Conservation (phyloP, 2,113 vertebrate species). For the Holacanthus passer region DNA sequence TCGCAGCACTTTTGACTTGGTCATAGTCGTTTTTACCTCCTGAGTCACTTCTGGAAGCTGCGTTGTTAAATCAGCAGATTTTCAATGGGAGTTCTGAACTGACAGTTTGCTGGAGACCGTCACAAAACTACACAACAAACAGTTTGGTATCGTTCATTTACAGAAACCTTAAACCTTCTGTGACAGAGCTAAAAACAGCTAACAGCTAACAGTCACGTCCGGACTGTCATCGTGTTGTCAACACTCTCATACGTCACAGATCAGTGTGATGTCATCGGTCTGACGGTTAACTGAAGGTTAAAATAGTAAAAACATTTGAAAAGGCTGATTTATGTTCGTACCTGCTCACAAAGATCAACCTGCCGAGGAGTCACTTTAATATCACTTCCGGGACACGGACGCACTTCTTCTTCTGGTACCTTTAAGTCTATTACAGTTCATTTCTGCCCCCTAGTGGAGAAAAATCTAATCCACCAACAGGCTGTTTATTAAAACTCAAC, state of each 20-base stretch:
- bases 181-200: neutral
- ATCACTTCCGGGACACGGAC: slow-evolving; percentile 8
- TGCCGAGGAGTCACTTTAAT: too few relatives aligned
- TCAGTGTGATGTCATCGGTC: neutral
- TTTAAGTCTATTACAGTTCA: neutral
- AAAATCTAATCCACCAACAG: neutral
- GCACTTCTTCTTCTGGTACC: neutral
- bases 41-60: neutral
- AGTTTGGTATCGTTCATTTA: neutral
- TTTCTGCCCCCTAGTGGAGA: neutral
- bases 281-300: too few relatives aligned
- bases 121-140: neutral
- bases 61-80: neutral
- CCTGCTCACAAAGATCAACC: slow-evolving; percentile 17
- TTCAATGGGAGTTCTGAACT: neutral
- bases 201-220: neutral
- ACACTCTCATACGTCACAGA: neutral
- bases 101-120: neutral
- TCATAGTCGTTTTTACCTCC: too few relatives aligned
- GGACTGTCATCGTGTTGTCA: neutral
- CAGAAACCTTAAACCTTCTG: neutral
- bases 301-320: neutral
- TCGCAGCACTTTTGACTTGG: too few relatives aligned
- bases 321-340: neutral
- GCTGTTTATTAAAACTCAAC: neutral